phyloP scores from a whole-genome alignment of 2,797 vertebrate species.

The Rhabdophis nuchalis region DNA sequence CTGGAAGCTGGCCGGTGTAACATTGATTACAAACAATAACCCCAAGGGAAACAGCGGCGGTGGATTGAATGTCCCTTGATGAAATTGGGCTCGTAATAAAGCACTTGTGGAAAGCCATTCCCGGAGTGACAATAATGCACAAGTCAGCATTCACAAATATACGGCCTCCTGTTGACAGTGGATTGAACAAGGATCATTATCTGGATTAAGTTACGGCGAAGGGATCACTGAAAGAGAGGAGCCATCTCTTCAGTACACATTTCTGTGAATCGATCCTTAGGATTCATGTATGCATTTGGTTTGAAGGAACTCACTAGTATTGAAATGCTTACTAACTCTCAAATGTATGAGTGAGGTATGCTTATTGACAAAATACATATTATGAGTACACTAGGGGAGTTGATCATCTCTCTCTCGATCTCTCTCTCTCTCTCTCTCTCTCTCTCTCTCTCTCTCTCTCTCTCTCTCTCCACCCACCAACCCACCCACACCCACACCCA shows the following conservation, averaged over 20 bases:
- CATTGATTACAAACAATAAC: background rate
- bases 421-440: no score
- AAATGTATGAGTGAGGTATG: background rate
- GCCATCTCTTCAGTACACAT: background rate
- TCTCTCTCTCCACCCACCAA: no score
- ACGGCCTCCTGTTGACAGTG: background rate
- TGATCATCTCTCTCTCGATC: background rate
- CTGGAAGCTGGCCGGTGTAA: background rate
- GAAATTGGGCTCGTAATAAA: background rate
- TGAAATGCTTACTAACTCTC: background rate
- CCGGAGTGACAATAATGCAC: background rate
- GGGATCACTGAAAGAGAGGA: background rate
- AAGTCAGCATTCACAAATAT: background rate
- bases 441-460: no score
- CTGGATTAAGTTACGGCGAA: background rate
- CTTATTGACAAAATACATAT: background rate
- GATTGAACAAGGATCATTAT: background rate
- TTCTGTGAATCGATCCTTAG: background rate
- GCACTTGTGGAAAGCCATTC: background rate
- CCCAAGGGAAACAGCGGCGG: background rate
- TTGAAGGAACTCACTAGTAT: background rate
- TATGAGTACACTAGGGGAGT: background rate
- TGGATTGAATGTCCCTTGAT: background rate
- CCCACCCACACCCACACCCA: no score
- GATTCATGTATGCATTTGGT: background rate